Conservation (phyloP, 2,113 vertebrate genomes). For the Hypocryptadius cinnamomeus region DNA sequence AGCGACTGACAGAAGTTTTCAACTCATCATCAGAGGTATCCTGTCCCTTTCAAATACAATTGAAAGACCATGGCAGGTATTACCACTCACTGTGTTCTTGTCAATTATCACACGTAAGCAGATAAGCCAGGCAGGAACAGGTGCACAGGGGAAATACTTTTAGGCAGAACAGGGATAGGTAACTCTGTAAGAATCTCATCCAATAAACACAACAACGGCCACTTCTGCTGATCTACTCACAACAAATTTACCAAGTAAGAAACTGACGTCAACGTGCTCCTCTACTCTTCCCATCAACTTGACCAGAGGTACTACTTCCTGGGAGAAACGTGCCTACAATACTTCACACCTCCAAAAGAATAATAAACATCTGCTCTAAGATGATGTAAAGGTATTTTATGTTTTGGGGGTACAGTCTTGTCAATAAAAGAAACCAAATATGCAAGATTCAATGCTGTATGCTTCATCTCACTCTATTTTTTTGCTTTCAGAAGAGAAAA, state of each 20-base stretch:
- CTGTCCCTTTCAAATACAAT: background rate
- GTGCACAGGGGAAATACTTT: background rate
- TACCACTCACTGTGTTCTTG: background rate
- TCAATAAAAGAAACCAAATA: background rate
- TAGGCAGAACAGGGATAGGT: background rate
- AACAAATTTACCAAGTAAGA: background rate
- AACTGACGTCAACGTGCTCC: background rate
- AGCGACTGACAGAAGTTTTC: background rate
- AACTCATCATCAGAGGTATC: background rate
- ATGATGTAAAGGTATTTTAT: background rate
- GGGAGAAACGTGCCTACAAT: background rate
- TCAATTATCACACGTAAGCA: background rate
- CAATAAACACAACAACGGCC: background rate
- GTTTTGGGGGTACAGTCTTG: background rate
- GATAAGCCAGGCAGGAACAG: background rate
- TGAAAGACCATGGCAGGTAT: background rate
- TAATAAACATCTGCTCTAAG: background rate
- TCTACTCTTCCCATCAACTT: background rate
- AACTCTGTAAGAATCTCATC: background rate
- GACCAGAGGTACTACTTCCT: background rate
- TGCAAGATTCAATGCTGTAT: background rate
- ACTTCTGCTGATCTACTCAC: background rate
- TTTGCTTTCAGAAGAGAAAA: background rate
- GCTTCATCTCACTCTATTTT: background rate
- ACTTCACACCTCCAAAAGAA: background rate